Conservation (phyloP, 2,888 invertebrate genomes). For the Drosophila paranaensis region DNA sequence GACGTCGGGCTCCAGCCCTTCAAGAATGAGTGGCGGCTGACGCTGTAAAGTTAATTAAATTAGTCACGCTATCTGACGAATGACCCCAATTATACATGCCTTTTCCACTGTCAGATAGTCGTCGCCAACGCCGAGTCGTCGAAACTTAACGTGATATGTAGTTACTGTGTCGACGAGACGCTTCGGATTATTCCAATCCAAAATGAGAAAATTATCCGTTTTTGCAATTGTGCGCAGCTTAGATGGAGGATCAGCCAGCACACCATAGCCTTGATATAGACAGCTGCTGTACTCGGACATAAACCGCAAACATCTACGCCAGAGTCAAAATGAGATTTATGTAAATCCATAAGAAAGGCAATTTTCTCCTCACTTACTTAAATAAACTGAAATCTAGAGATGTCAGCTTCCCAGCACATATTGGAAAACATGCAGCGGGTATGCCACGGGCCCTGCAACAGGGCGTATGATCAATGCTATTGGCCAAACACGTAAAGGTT, state of each 20-base stretch:
- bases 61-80: slow-evolving; percentile 39
- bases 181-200: slow-evolving; percentile 91
- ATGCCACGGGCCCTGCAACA: slow-evolving; percentile 92
- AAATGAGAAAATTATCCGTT: slow-evolving; percentile 90
- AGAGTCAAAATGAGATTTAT: too few relatives aligned
- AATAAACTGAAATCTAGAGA: slow-evolving; percentile 92
- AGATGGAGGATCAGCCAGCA: slow-evolving; percentile 90
- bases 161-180: slow-evolving; percentile 90
- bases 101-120: slow-evolving; percentile 87
- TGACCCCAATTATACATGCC: slow-evolving; percentile 68
- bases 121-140: slow-evolving; percentile 86
- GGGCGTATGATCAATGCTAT: slow-evolving; percentile 92
- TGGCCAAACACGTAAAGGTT: slow-evolving; percentile 92
- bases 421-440: slow-evolving; percentile 90
- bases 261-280: slow-evolving; percentile 93
- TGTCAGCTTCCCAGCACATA: slow-evolving; percentile 92
- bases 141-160: slow-evolving; percentile 88
- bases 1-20: slow-evolving; percentile 89
- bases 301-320: slow-evolving; percentile 89
- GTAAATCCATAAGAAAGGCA: neutral
- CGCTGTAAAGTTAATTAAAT: slow-evolving; percentile 83
- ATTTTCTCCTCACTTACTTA: slow-evolving; percentile 87
- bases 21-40: slow-evolving; percentile 90
- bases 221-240: slow-evolving; percentile 90
- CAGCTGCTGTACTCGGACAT: slow-evolving; percentile 93